phyloP scores from a whole-genome alignment of 1,140 invertebrate species.

The Agrilus planipennis region DNA sequence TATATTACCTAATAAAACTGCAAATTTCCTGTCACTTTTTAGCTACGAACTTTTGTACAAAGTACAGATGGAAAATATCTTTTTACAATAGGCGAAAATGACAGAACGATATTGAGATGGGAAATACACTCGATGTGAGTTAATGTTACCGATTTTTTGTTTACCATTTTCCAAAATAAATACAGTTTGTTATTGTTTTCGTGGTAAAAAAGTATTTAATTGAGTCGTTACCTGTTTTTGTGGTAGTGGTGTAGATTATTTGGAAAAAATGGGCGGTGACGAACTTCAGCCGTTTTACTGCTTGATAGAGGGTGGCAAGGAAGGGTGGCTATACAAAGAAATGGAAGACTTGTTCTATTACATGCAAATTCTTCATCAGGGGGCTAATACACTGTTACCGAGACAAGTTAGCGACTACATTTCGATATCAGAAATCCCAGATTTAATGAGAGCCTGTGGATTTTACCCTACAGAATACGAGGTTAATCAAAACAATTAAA shows the following conservation, averaged over 20 bases:
- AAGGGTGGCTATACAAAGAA: constrained; percentile 54
- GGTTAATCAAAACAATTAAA: constrained; percentile 31
- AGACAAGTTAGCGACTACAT: constrained; percentile 45
- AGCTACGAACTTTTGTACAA: constrained; percentile 33
- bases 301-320: constrained; percentile 42
- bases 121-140: constrained; percentile 42
- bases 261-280: constrained; percentile 38
- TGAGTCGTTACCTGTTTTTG: too few relatives aligned
- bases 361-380: constrained; percentile 57
- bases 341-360: constrained; percentile 62
- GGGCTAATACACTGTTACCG: constrained; percentile 46
- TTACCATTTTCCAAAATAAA: too few relatives aligned
- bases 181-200: too few relatives aligned
- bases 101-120: constrained; percentile 47
- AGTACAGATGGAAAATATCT: constrained; percentile 36
- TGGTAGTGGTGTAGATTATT: constrained; percentile 41
- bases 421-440: constrained; percentile 49
- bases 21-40: constrained; percentile 11
- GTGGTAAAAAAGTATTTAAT: too few relatives aligned
- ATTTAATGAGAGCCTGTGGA: constrained; percentile 59
- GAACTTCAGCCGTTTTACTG: constrained; percentile 45
- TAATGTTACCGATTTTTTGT: too few relatives aligned
- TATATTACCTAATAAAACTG: not conserved
- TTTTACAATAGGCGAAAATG: constrained; percentile 45
- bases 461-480: constrained; percentile 62